A percentile compares a stretch with the other conserved stretches of the same genome.
phyloP scores from a whole-genome alignment of 2,797 vertebrate genomes.

The Falco naumanni region DNA sequence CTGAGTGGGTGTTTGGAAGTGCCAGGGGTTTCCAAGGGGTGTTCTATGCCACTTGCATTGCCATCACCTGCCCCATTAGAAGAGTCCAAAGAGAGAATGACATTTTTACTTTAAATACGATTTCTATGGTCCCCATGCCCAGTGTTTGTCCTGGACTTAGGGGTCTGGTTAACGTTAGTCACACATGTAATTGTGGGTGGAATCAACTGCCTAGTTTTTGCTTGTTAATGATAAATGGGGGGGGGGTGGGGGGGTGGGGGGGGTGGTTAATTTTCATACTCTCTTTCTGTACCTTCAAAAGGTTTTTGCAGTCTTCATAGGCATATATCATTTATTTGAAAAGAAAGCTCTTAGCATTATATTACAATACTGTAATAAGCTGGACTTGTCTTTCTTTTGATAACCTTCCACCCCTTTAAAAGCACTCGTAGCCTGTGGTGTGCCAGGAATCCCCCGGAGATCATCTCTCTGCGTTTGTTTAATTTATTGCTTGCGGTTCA shows the following conservation, averaged over 20 bases:
- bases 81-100: background rate
- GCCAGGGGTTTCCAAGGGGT: background rate
- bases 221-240: background rate
- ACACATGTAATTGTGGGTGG: background rate
- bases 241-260: no score
- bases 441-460: slow-evolving; percentile 19
- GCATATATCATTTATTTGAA: background rate
- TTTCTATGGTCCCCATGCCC: background rate
- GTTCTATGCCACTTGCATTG: background rate
- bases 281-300: background rate
- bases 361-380: background rate
- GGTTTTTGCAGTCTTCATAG: background rate
- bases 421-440: slow-evolving; percentile 32
- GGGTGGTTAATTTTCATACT: background rate
- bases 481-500: slow-evolving; percentile 25
- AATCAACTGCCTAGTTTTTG: background rate
- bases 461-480: slow-evolving; percentile 21
- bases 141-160: background rate
- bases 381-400: slow-evolving; percentile 27
- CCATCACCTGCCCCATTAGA: background rate
- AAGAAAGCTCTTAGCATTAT: background rate
- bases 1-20: background rate
- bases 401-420: slow-evolving; percentile 29
- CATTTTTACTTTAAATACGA: background rate
- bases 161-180: background rate